phyloP scores from a whole-genome alignment of 2,797 vertebrate species.

The Falco concolor region DNA sequence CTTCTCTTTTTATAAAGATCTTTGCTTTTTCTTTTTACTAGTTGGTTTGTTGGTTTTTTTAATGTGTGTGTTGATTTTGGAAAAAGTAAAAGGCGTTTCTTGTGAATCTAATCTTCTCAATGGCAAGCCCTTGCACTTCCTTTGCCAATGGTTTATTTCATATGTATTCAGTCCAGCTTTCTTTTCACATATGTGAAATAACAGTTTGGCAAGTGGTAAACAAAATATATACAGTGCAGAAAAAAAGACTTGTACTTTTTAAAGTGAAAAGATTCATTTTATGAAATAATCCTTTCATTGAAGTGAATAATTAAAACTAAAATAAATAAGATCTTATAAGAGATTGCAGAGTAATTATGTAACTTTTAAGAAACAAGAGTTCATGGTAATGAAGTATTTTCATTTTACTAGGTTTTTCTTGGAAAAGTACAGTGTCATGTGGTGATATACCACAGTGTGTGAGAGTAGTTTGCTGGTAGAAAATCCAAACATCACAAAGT shows the following conservation, averaged over 20 bases:
- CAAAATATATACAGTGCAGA: conserved; percentile 9
- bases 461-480: conserved; percentile 24
- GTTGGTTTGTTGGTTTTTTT: not conserved
- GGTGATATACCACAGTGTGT: conserved; percentile 31
- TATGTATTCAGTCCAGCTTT: conserved; percentile 56
- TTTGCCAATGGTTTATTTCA: conserved; percentile 71
- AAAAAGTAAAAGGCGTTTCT: conserved; percentile 44
- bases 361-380: conserved; percentile 40
- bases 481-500: conserved; percentile 45
- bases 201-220: conserved; percentile 56
- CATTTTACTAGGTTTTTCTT: conserved; percentile 69
- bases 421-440: conserved; percentile 39
- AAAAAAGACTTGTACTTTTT: not conserved
- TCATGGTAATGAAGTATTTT: conserved; percentile 54
- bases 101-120: conserved; percentile 57
- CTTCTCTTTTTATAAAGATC: not conserved
- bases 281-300: conserved; percentile 33
- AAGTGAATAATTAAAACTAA: conserved; percentile 43
- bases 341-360: conserved; percentile 50
- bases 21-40: not conserved
- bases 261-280: not conserved
- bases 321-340: conserved; percentile 54
- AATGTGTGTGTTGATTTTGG: conserved; percentile 52
- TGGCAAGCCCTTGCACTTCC: conserved; percentile 43
- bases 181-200: conserved; percentile 61